Conservation (phyloP, 1,140 invertebrate genomes). For the Orchesella cincta region DNA sequence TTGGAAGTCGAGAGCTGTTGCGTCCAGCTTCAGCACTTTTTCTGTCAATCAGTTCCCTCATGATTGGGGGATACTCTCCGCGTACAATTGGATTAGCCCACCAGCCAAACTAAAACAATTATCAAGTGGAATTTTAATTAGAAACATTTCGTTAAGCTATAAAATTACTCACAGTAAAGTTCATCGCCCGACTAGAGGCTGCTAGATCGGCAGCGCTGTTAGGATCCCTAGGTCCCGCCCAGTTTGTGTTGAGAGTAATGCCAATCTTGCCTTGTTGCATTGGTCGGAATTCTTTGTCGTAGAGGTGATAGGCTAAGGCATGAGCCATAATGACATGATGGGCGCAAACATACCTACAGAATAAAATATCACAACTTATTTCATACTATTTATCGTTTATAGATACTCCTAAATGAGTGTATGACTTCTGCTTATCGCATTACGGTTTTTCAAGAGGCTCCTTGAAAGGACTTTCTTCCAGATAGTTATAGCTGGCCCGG, state of each 20-base stretch:
- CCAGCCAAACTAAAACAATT: conserved; percentile 39
- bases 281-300: conserved; percentile 34
- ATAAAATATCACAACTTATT: no score
- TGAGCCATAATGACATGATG: conserved; percentile 39
- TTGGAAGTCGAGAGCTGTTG: conserved; percentile 38
- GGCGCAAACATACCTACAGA: conserved; percentile 28
- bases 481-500: neutral
- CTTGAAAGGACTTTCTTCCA: neutral
- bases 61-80: conserved; percentile 54
- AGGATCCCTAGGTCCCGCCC: conserved; percentile 19
- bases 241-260: conserved; percentile 10
- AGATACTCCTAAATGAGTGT: no score
- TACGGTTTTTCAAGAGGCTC: conserved; percentile 24
- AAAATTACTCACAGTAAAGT: conserved; percentile 29
- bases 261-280: conserved; percentile 32
- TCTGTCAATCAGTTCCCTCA: conserved; percentile 46
- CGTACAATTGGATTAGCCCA: conserved; percentile 23
- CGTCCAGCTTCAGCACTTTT: conserved; percentile 18
- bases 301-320: conserved; percentile 38
- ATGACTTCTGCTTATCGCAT: no score
- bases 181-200: conserved; percentile 35
- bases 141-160: neutral
- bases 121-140: neutral
- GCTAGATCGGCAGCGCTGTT: conserved; percentile 18
- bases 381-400: no score